Base-by-base conservation (phyloP, 1,140 invertebrate genomes). In the Aradophagus sp. region DNA sequence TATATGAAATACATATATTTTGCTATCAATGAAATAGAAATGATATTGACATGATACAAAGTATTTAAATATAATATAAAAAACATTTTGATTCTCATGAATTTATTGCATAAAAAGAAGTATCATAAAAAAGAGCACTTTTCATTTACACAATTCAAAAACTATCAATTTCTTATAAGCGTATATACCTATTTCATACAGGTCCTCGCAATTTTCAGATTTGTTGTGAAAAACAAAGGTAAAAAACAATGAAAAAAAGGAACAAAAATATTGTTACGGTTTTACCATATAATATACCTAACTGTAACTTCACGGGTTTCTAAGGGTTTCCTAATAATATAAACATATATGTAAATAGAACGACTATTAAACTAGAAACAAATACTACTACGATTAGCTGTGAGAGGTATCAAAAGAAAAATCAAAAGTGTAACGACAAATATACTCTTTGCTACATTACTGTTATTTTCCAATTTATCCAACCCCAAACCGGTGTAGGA, bases 261-360 rank as follows among this genome's bases (percentile, higher is more conserved):
- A n/a, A n/a, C n/a, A n/a, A n/a, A n/a, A 65, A 59, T 35, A 70
- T 66, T 56, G 68, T 65, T 62, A 67, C 52, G 52, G 63, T 68
- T 58, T 41, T 13, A 36, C 6, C 52, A 48, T 67, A 67, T 26
- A 39, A 68, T 53, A 47, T 68, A 73, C 65, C 48, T 68, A 65
- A 65, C 53, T 61, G 59, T 73, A 73, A 73, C 62, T 52, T 62
- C 73, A 76, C 66, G 63, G 73, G 74, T 74, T 73, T 68, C 65
- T 55, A 75, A 71, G 67, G 48, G 63, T 63, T 65, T 78, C 73
- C 67, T 70, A 77, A 56, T 65, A 62, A 52, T 67, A 76, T 56
- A 70, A 55, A 50, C 63, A 68, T 74, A 73, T 32, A 41, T 74
- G 58, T 75, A 79, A 73, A 76, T 79, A 77, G 42, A 50, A 58